Evolutionary conservation across 1,140 invertebrate genomes (phyloP).

Genomic region (Drosophila pachea): DNA sequence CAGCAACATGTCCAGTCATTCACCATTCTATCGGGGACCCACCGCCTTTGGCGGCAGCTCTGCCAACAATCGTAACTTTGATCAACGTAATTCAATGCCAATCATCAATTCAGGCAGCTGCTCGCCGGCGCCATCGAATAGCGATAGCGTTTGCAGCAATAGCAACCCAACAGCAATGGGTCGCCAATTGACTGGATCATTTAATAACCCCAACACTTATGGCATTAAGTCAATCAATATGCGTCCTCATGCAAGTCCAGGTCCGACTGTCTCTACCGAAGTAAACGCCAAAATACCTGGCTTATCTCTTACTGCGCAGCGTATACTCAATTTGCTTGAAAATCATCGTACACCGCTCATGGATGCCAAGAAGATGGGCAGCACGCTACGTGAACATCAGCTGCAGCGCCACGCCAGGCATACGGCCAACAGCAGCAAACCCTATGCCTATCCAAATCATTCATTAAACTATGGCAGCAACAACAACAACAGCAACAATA

Average conservation of each 20-base stretch:
- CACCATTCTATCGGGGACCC: slow-evolving; percentile 90
- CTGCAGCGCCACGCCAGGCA: slow-evolving; percentile 25
- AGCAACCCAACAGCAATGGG: background rate
- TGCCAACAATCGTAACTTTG: slow-evolving; percentile 81
- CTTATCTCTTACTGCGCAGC: slow-evolving; percentile 83
- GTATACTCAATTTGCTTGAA: slow-evolving; percentile 86
- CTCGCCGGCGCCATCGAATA: slow-evolving; percentile 42
- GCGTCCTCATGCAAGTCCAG: slow-evolving; percentile 20
- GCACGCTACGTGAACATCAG: slow-evolving; percentile 59
- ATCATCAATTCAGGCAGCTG: slow-evolving; percentile 38
- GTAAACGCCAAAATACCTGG: slow-evolving; percentile 14
- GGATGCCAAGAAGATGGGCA: slow-evolving; percentile 86
- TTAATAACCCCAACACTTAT: slow-evolving; percentile 6
- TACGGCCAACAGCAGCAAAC: background rate
- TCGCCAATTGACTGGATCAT: background rate
- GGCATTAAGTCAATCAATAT: slow-evolving; percentile 57
- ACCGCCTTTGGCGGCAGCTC: slow-evolving; percentile 90
- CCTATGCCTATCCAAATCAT: slow-evolving; percentile 5
- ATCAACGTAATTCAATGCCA: slow-evolving; percentile 39
- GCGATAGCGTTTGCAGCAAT: slow-evolving; percentile 18
- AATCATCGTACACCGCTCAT: slow-evolving; percentile 86
- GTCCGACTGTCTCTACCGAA: background rate
- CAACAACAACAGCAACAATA: background rate
- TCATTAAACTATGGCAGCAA: background rate
- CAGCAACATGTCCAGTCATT: slow-evolving; percentile 64